A percentile compares a stretch with the other conserved stretches of the same genome.
Evolutionary conservation across 2,113 vertebrate species (phyloP).

Genomic region (Microtus richardsoni): DNA sequence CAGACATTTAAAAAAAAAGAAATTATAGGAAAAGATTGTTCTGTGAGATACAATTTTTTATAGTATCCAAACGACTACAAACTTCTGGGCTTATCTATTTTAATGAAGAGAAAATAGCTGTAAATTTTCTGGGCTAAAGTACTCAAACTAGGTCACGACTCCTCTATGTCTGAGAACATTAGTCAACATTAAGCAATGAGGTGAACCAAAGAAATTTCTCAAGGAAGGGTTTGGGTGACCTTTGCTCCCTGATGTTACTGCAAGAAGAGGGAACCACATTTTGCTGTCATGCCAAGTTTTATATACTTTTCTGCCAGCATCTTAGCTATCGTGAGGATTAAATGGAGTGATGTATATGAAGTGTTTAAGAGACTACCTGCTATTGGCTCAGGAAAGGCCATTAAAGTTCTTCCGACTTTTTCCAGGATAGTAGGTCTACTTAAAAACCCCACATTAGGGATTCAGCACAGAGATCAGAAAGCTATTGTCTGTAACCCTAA

Average conservation of each 20-base stretch:
- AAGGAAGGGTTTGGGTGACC: not conserved
- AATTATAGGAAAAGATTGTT: not conserved
- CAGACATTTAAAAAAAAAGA: not conserved
- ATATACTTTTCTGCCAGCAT: not conserved
- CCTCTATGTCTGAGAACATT: not conserved
- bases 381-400: not conserved
- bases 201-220: not conserved
- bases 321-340: not conserved
- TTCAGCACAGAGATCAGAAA: not conserved
- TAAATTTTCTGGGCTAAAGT: not conserved
- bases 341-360: not conserved
- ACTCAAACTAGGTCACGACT: not conserved
- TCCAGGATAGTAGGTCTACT: not conserved
- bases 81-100: not conserved
- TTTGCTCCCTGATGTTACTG: not conserved
- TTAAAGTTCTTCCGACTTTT: not conserved
- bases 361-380: not conserved
- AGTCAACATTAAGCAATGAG: not conserved
- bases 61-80: not conserved
- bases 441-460: not conserved
- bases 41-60: not conserved
- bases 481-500: not conserved
- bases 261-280: not conserved
- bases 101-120: not conserved
- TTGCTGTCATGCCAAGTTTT: constrained; percentile 16